phyloP scores from a whole-genome alignment of 2,797 vertebrate genomes.

The Falco novaeseelandiae region DNA sequence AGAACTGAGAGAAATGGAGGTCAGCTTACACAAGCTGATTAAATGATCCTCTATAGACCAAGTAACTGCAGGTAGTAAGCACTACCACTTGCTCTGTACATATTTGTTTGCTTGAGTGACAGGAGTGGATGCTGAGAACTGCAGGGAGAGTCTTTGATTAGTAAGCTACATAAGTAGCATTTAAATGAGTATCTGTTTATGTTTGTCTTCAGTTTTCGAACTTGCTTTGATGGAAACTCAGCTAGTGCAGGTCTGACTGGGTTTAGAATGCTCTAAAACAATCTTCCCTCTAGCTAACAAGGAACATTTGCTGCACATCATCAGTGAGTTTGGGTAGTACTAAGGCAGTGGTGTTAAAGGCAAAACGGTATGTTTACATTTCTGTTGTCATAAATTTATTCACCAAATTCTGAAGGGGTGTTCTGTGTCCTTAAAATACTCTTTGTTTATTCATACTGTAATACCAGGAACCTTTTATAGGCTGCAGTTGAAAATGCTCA shows the following conservation, averaged over 20 bases:
- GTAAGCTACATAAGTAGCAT: neutral
- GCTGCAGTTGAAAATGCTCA: neutral
- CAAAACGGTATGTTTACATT: neutral
- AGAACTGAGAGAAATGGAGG: neutral
- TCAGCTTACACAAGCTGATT: neutral
- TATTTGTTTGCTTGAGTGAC: neutral
- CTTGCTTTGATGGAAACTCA: neutral
- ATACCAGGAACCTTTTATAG: neutral
- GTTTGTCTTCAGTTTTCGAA: neutral
- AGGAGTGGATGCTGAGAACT: neutral
- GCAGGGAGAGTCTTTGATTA: neutral
- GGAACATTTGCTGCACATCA: neutral
- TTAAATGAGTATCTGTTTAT: neutral
- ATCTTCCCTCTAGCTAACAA: neutral
- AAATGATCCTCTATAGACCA: neutral
- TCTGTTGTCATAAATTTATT: neutral
- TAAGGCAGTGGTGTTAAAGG: neutral
- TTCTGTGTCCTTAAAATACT: neutral
- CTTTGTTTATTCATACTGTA: neutral
- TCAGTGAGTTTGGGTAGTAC: neutral
- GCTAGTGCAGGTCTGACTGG: neutral
- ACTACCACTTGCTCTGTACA: neutral
- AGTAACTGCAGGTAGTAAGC: neutral
- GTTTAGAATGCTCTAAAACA: neutral
- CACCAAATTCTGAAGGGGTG: neutral